Evolutionary conservation across 1,140 invertebrate genomes (phyloP).

Genomic region (Trichoplusia ni): DNA sequence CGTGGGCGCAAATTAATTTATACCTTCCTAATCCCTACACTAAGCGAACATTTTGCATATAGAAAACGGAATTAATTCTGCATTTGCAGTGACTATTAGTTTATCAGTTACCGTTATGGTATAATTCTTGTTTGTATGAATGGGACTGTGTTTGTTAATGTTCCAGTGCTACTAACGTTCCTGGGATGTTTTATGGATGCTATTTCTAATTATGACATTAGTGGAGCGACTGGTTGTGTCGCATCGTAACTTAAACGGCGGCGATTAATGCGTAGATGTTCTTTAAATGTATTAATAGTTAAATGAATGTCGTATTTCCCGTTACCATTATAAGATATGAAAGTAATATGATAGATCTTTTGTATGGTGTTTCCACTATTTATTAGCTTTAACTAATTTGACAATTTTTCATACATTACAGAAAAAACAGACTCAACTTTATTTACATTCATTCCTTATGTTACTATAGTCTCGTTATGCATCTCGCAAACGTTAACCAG

Average conservation of each 20-base stretch:
- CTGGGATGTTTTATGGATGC: not conserved
- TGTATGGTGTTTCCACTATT: no score
- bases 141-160: not conserved
- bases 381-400: no score
- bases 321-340: not conserved
- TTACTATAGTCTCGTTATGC: no score
- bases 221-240: not conserved
- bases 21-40: not conserved
- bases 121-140: constrained; percentile 2
- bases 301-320: not conserved
- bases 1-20: constrained; percentile 11
- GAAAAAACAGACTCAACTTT: no score
- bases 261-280: constrained; percentile 5
- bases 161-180: not conserved
- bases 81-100: constrained; percentile 4
- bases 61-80: not conserved
- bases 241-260: not conserved
- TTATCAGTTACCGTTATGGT: constrained; percentile 5
- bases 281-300: constrained; percentile 17
- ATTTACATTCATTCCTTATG: no score
- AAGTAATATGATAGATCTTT: constrained; percentile 16
- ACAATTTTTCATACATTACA: no score
- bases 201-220: constrained; percentile 25
- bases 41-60: not conserved
- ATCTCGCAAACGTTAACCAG: no score